phyloP scores from a whole-genome alignment of 2,888 invertebrate genomes.

The Platycheirus albimanus region DNA sequence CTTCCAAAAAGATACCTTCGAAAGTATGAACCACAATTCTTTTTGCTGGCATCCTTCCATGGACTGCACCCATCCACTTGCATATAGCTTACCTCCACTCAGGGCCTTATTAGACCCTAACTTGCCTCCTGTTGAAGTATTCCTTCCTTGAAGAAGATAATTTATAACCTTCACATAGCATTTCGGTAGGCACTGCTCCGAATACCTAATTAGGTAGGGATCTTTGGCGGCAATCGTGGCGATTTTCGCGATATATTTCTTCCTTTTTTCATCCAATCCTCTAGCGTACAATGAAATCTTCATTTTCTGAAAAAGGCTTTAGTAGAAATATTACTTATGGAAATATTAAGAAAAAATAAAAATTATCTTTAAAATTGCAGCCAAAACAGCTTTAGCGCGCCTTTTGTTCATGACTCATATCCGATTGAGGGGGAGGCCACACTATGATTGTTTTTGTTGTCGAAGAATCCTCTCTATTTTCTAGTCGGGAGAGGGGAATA shows the following conservation, averaged over 20 bases:
- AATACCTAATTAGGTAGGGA: neutral
- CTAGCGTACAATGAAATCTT: neutral
- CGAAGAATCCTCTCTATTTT: too few species aligned
- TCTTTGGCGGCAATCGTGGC: neutral
- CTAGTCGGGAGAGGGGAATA: too few species aligned
- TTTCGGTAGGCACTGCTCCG: neutral
- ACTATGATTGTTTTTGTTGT: too few species aligned
- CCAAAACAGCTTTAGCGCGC: neutral
- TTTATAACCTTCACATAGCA: neutral
- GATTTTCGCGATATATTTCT: neutral
- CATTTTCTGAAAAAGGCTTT: neutral
- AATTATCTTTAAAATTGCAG: neutral
- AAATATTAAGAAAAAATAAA: neutral
- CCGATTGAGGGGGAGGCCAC: too few species aligned
- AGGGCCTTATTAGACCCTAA: neutral
- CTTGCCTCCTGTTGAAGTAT: neutral
- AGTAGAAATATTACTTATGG: neutral
- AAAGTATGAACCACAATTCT: neutral
- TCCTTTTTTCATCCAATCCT: neutral
- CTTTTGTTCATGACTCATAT: too few species aligned
- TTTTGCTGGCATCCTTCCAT: neutral
- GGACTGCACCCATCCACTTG: neutral
- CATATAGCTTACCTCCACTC: neutral
- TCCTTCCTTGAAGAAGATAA: neutral
- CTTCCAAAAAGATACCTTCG: neutral